Conservation (phyloP, 1,140 invertebrate genomes). For the Pristionchus pacificus region DNA sequence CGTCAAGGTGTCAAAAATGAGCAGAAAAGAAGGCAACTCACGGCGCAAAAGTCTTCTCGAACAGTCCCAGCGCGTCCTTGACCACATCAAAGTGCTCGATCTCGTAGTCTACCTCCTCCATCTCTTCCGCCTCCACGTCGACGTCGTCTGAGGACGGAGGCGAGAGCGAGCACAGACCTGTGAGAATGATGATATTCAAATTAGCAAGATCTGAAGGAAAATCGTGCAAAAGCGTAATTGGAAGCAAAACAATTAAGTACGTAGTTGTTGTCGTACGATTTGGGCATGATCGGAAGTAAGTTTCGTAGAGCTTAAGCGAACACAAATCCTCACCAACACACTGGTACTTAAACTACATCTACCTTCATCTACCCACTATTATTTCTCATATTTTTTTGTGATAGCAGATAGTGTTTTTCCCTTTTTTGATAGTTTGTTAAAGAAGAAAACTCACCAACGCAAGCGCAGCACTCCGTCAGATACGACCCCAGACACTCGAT, state of each 20-base stretch:
- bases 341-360: too few species aligned
- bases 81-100: background rate
- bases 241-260: too few species aligned
- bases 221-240: background rate
- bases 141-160: background rate
- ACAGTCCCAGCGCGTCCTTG: background rate
- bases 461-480: conserved; percentile 15
- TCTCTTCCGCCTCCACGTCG: background rate
- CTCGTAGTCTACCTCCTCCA: background rate
- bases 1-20: background rate
- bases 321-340: too few species aligned
- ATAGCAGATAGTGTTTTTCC: background rate
- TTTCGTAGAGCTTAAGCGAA: too few species aligned
- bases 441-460: conserved; percentile 17
- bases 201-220: background rate
- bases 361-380: background rate
- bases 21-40: background rate
- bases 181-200: background rate
- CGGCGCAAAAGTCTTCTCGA: background rate
- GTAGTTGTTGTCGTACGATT: too few species aligned
- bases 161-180: background rate
- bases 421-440: too few species aligned
- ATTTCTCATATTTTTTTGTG: background rate
- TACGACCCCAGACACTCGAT: background rate
- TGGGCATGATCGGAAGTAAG: background rate